Percentiles rank a stretch among this genome's conserved stretches.
phyloP scores from a whole-genome alignment of 2,797 vertebrate species.

The Meriones psammophilus region DNA sequence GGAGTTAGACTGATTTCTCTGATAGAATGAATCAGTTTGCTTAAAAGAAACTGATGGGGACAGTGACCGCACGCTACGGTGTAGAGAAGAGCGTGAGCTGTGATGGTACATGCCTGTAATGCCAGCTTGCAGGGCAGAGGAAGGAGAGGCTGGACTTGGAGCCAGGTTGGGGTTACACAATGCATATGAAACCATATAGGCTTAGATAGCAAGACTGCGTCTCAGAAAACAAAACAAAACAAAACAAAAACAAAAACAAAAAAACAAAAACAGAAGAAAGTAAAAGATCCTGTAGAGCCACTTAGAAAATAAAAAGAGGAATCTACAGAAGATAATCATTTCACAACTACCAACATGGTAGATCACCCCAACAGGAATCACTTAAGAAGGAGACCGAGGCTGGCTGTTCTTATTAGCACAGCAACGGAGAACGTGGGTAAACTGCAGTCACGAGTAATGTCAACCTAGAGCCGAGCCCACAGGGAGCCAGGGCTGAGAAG shows the following conservation, averaged over 20 bases:
- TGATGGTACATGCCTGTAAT: too few relatives aligned
- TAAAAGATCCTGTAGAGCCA: constrained; percentile 23
- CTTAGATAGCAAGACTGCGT: background rate
- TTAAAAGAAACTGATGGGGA: background rate
- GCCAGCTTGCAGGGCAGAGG: background rate
- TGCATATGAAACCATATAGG: background rate
- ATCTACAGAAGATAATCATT: background rate
- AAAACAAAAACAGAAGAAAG: background rate
- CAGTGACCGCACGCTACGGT: background rate
- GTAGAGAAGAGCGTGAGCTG: background rate
- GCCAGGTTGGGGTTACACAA: background rate
- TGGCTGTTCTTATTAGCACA: background rate
- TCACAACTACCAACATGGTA: background rate
- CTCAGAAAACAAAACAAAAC: background rate
- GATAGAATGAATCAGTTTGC: background rate
- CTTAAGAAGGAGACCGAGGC: background rate
- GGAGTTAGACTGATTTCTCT: background rate
- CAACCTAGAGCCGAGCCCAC: background rate
- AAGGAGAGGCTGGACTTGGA: background rate
- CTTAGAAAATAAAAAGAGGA: background rate
- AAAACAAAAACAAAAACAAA: too few relatives aligned
- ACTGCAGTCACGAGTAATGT: background rate
- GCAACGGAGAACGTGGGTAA: background rate
- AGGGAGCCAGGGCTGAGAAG: background rate
- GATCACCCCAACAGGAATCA: background rate